Conservation (phyloP, 2,113 vertebrate genomes). For the Amia ocellicauda region DNA sequence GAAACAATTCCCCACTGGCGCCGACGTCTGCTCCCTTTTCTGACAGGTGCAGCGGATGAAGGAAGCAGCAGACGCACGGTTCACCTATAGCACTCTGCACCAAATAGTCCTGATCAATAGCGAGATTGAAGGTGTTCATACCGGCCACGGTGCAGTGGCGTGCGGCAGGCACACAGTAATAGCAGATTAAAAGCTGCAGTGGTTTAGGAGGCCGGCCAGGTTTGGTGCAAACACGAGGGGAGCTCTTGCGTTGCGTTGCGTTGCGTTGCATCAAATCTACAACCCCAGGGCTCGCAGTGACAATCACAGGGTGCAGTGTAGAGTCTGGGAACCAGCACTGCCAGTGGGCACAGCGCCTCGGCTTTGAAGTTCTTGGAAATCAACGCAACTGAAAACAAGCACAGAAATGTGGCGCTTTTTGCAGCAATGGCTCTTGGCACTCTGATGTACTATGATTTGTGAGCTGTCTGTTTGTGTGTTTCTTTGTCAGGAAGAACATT, state of each 20-base stretch:
- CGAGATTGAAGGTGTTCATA: no score
- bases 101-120: no score
- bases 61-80: no score
- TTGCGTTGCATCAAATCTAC: not conserved
- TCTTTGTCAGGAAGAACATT: no score
- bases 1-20: not conserved
- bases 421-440: not conserved
- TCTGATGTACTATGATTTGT: slow-evolving; percentile 4
- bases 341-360: slow-evolving; percentile 1
- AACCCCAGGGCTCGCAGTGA: not conserved
- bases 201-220: not conserved
- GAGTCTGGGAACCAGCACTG: not conserved
- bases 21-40: no score
- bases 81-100: no score
- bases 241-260: not conserved
- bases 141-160: no score
- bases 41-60: no score
- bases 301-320: not conserved
- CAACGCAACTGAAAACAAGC: slow-evolving; percentile 5
- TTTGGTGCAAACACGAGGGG: not conserved
- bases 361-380: slow-evolving; percentile 1
- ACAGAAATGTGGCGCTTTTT: not conserved
- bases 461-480: not conserved
- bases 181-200: no score
- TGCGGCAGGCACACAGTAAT: no score